Evolutionary conservation across 2,113 vertebrate genomes (phyloP), one percentile per base, ranked within the genome.

Genomic region (Leptobrachium leishanense): DNA sequence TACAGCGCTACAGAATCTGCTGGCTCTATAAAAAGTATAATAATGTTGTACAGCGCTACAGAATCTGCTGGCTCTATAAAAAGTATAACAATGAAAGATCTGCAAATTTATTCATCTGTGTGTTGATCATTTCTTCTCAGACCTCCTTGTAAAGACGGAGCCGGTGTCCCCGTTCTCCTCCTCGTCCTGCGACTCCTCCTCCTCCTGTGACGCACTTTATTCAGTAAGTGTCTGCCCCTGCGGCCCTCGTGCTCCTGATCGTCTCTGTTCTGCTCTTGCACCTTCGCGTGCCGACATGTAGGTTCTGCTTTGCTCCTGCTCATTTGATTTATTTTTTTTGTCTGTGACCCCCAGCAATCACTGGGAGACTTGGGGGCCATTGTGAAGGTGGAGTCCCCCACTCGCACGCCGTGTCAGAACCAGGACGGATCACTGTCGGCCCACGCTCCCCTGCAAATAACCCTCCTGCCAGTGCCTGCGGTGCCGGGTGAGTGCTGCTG

Each of bases 101-200:
- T 31, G 20, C 20, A 31, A 0, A 31, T 31, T 31, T 31, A 31
- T 31, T 31, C 20, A 31, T 31, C 20, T 31, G 20, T 31, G 20
- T 31, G 20, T 31, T 50, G 46, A 50, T 8, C 46, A 59, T 6
- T 8, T 74, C 76, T 57, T 44, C 40, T 0, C 77, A 97, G 96
- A 95, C 86, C 92, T 95, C 57, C 92, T 94, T 85, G 93, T 97
- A 83, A 97, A 97, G 83, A 90, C 94, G 0, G 96, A 97, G 81
- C 96, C 96, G 1, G 92, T 89, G 0, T 97, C 95, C 3, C 96
- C 96, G 0, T 88, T 91, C 0, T 95, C 95, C 0, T 95, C 94
- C 0, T 90, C 91, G 1, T 84, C 77, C n/a, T 95, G 94, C 0
- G 90, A 95, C 74, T 90, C 88, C 68, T 95, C 94, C 0, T 83